phyloP scores from a whole-genome alignment of 2,888 invertebrate species.

The Tetranychus piercei region DNA sequence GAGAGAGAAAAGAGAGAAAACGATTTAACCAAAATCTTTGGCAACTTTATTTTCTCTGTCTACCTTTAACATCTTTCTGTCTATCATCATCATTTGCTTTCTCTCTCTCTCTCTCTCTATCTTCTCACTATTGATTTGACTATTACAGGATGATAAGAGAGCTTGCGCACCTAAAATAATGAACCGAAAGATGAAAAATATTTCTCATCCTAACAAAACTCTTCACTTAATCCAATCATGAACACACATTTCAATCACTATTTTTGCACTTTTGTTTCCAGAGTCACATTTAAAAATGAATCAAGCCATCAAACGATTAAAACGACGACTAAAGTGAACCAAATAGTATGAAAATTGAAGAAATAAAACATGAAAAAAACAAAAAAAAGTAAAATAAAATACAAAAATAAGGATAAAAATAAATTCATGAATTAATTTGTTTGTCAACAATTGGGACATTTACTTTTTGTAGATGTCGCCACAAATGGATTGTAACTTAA shows the following conservation, averaged over 20 bases:
- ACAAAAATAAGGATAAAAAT: no score
- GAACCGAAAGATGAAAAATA: not conserved
- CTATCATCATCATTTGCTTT: not conserved
- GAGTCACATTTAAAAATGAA: no score
- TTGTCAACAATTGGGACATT: no score
- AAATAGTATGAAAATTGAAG: no score
- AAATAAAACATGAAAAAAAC: no score
- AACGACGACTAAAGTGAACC: no score
- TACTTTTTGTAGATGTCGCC: no score
- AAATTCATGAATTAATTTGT: no score
- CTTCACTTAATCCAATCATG: not conserved
- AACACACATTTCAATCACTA: not conserved
- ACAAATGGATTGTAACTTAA: not conserved
- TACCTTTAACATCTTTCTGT: not conserved
- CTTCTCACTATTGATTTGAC: not conserved
- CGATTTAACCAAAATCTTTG: not conserved
- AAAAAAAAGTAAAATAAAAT: no score
- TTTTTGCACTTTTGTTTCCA: not conserved
- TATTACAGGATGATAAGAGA: not conserved
- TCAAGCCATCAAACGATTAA: no score
- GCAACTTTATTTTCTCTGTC: not conserved
- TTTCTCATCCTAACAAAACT: not conserved
- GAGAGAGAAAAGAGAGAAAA: not conserved
- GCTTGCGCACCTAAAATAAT: not conserved
- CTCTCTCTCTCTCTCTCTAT: not conserved